Evolutionary conservation across 2,113 vertebrate species (phyloP), one percentile per base, ranked within the genome.

Genomic region (Baryphthengus martii): DNA sequence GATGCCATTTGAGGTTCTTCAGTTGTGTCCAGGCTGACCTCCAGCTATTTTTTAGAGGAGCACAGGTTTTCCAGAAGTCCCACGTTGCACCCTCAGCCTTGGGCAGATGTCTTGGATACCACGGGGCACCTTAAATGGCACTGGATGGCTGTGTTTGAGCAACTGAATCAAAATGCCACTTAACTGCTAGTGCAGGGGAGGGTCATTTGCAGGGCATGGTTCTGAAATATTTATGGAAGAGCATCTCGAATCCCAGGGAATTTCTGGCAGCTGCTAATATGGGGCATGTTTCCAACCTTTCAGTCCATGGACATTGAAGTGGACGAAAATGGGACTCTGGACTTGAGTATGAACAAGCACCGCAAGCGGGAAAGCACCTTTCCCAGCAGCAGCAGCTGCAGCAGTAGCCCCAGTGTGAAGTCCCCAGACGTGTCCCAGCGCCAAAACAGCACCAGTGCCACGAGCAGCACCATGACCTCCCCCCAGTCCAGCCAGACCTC

Each of bases 271-370:
- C 44, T 55, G 15, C 67, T 91, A 61, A 94, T 10, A 1, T 1
- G 31, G 31, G 44, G 10, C 31, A 10, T 70, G 7, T 86, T 79
- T 95, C 56, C 67, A 49, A 66, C 23, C 10, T 93, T 97, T 35
- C 97, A 99, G 99, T 98, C 98, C 65, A 98, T 98, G 98, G 99
- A 99, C 96, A 99, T 99, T 2, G 99, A 99, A 93, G 99, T 99
- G 93, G 99, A 99, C 79, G 99, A 99, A 93, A 99, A 99, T 0
- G 99, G 99, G 58, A 99, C 99, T 29, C 97, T 99, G 98, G 99
- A 99, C 97, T 97, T 99, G 96, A 99, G 99, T 83, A 99, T 99
- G 99, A 99, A 99, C 98, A 99, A 99, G 44, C 98, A 99, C 77
- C 98, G 99, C 76, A 99, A 98, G 85, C 98, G 98, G 12, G 99